phyloP scores from a whole-genome alignment of 2,888 invertebrate species.

The Pristionchus japonicus region DNA sequence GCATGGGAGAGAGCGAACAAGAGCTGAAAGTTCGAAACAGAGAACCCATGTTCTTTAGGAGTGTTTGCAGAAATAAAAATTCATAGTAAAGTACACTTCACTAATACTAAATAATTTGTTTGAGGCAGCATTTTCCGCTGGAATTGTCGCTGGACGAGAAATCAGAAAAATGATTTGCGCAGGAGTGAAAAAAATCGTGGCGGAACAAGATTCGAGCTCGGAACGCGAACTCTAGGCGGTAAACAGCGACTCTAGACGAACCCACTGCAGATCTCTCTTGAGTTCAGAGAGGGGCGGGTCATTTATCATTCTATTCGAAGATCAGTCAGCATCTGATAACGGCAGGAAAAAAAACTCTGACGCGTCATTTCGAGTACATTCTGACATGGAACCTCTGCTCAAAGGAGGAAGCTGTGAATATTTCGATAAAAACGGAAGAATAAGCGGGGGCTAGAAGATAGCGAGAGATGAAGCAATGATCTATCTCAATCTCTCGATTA shows the following conservation, averaged over 20 bases:
- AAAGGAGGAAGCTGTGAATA: neutral
- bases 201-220: neutral
- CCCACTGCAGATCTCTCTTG: neutral
- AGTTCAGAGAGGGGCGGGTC: neutral
- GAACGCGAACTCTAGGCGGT: neutral
- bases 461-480: neutral
- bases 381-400: neutral
- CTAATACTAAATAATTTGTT: neutral
- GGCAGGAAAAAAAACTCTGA: too few relatives aligned
- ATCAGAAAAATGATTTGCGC: too few relatives aligned
- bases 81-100: too few relatives aligned
- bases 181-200: neutral
- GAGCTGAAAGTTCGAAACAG: too few relatives aligned
- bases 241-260: neutral
- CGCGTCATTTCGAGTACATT: too few relatives aligned
- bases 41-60: too few relatives aligned
- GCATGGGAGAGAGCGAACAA: too few relatives aligned
- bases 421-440: neutral
- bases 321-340: neutral
- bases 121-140: too few relatives aligned
- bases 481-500: neutral
- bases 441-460: slow-evolving; percentile 2
- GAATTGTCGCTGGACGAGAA: too few relatives aligned
- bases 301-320: neutral
- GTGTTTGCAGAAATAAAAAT: too few relatives aligned